Evolutionary conservation across 2,797 vertebrate genomes (phyloP).

Genomic region (Pantherophis alleghaniensis): DNA sequence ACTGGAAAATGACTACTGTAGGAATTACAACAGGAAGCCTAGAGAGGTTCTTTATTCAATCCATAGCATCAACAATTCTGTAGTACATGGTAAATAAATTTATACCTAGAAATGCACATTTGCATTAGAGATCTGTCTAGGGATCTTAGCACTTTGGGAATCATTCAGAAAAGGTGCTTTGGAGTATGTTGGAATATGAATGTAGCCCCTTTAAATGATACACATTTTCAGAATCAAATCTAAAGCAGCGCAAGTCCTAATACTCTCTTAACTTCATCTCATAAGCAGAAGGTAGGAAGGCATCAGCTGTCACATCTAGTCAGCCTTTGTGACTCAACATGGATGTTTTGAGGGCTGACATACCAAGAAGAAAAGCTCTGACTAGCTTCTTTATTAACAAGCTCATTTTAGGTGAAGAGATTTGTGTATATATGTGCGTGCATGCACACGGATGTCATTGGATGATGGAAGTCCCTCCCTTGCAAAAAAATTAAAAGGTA

Average conservation of each 20-base stretch:
- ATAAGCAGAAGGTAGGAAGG: not conserved
- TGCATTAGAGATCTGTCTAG: not conserved
- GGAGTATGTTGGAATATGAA: not conserved
- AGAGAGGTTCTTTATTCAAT: not conserved
- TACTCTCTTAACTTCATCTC: not conserved
- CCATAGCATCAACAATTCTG: not conserved
- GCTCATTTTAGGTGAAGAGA: not conserved
- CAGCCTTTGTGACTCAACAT: not conserved
- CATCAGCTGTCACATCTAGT: too few species aligned
- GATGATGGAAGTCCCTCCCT: not conserved
- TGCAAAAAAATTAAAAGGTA: not conserved
- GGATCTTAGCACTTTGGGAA: not conserved
- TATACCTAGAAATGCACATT: not conserved
- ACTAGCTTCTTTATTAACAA: not conserved
- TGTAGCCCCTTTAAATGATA: not conserved
- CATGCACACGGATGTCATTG: not conserved
- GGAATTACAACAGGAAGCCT: not conserved
- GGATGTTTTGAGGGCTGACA: not conserved
- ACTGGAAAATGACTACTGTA: not conserved
- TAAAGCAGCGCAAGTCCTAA: not conserved
- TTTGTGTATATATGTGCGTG: not conserved
- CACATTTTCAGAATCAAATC: not conserved
- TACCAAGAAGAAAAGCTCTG: not conserved
- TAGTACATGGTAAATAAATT: not conserved
- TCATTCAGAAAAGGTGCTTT: not conserved